Conservation (phyloP, 2,113 vertebrate genomes). For the Cololabis saira region DNA sequence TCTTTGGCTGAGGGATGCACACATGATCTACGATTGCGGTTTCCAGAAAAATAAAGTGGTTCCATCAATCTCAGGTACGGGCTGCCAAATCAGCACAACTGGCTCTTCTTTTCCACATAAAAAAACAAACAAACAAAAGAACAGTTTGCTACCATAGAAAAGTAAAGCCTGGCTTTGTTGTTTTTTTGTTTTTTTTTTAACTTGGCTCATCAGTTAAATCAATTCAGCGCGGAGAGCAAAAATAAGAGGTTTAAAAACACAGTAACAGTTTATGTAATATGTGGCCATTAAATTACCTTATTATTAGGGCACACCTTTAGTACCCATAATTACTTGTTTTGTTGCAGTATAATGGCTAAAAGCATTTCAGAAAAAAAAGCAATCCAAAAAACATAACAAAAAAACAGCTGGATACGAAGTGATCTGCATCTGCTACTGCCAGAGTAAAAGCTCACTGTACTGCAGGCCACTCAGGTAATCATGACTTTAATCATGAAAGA, state of each 20-base stretch:
- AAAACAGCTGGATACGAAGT: not conserved
- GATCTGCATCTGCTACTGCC: not conserved
- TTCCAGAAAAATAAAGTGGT: too few species aligned
- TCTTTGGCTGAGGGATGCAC: too few species aligned
- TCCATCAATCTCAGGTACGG: too few species aligned
- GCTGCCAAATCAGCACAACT: too few species aligned
- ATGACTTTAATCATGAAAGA: slow-evolving; percentile 15
- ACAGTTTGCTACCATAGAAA: too few species aligned
- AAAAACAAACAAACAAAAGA: too few species aligned
- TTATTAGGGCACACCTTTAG: not conserved
- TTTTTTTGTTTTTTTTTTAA: too few species aligned
- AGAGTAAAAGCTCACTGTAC: not conserved
- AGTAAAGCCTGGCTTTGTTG: too few species aligned
- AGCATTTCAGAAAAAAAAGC: not conserved
- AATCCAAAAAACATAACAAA: too few species aligned
- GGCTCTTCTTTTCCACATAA: too few species aligned
- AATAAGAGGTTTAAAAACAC: not conserved
- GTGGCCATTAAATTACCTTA: not conserved
- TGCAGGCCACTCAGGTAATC: slow-evolving; percentile 1
- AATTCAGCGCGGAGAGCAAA: not conserved
- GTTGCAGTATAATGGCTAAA: not conserved
- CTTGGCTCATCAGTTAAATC: not conserved
- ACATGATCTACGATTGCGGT: too few species aligned
- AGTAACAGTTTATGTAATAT: not conserved
- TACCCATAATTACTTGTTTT: not conserved